Evolutionary conservation across 2,113 vertebrate genomes (phyloP).

Genomic region (Dasyprocta punctata): DNA sequence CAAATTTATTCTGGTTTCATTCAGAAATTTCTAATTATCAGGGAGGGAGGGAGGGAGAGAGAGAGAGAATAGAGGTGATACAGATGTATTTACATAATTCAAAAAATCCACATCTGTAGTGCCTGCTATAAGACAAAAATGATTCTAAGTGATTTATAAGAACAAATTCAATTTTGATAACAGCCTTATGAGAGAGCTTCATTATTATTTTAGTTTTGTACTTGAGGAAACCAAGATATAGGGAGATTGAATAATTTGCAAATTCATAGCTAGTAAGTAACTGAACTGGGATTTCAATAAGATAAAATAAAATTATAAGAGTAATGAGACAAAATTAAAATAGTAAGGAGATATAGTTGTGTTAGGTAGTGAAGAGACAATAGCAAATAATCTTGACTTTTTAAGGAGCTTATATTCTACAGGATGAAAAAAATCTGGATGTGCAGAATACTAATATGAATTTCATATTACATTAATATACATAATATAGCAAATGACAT

Average conservation of each 20-base stretch:
- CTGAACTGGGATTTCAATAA: not conserved
- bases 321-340: slow-evolving; percentile 15
- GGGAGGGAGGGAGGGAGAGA: not conserved
- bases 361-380: not conserved
- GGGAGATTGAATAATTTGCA: not conserved
- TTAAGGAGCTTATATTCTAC: not conserved
- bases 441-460: not conserved
- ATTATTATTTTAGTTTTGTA: not conserved
- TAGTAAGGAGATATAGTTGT: not conserved
- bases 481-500: not conserved
- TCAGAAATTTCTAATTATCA: not conserved
- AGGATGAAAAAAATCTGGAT: not conserved
- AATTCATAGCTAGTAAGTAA: not conserved
- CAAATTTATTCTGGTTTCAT: not conserved
- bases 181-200: not conserved
- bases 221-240: not conserved
- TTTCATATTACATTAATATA: not conserved
- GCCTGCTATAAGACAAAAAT: not conserved
- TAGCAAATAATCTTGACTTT: not conserved
- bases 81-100: not conserved
- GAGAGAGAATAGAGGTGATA: not conserved
- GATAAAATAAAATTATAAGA: slow-evolving; percentile 28
- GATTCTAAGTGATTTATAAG: not conserved
- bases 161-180: not conserved
- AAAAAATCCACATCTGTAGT: not conserved